phyloP scores from a whole-genome alignment of 2,113 vertebrate species.

The Ceratotherium simum region DNA sequence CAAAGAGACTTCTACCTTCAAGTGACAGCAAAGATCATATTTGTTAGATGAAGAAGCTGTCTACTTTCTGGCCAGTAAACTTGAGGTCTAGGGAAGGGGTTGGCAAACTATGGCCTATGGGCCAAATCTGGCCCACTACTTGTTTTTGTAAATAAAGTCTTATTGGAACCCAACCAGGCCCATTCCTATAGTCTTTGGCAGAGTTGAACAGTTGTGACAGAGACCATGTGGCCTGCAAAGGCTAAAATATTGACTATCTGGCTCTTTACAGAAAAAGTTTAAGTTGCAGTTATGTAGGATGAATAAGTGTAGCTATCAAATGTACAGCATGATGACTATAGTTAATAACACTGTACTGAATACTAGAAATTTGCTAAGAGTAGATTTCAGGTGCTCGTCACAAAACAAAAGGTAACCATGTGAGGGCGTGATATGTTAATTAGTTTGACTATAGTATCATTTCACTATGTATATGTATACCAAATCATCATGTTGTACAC shows the following conservation, averaged over 20 bases:
- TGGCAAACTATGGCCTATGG: neutral
- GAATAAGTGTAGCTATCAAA: neutral
- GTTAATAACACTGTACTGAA: neutral
- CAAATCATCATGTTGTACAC: neutral
- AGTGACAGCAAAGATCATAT: neutral
- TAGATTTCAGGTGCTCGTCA: neutral
- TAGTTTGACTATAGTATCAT: neutral
- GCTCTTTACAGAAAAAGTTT: neutral
- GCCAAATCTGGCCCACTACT: neutral
- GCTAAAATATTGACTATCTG: neutral
- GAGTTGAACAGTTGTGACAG: neutral
- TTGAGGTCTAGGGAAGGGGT: neutral
- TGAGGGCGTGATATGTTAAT: neutral
- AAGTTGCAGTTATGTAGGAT: neutral
- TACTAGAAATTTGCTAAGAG: neutral
- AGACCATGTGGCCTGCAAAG: neutral
- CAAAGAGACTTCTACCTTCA: neutral
- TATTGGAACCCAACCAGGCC: neutral
- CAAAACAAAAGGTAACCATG: neutral
- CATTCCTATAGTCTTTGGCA: neutral
- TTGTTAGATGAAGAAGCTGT: neutral
- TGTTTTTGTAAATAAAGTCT: constrained; percentile 37
- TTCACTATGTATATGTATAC: neutral
- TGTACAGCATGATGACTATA: no score
- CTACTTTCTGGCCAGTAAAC: neutral